Percentiles rank a stretch among this genome's conserved stretches.
Conservation (phyloP, 2,113 vertebrate species). For the Ciconia maguari region DNA sequence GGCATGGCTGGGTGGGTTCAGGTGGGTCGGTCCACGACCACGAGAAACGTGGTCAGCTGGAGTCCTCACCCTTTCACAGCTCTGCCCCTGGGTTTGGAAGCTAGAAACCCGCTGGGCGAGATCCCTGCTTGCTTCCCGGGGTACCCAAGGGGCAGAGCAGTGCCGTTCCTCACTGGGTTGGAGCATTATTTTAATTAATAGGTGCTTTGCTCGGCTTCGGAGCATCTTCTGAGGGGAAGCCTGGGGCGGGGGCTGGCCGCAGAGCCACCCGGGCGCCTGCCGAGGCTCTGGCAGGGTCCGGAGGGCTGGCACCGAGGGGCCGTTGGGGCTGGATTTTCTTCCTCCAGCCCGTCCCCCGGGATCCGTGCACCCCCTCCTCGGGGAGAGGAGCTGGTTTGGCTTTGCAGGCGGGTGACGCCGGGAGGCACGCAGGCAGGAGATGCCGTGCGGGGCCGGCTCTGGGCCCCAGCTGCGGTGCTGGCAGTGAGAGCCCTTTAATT, state of each 20-base stretch:
- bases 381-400: background rate
- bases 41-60: background rate
- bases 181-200: background rate
- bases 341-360: background rate
- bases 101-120: background rate
- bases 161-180: rapidly evolving
- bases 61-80: background rate
- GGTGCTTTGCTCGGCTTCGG: background rate
- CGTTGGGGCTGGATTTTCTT: background rate
- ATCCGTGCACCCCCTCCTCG: background rate
- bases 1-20: too few species aligned
- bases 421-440: background rate
- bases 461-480: background rate
- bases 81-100: background rate
- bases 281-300: background rate
- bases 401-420: rapidly evolving
- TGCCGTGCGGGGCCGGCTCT: background rate
- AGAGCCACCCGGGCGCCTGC: background rate
- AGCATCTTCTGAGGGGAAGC: background rate
- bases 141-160: background rate
- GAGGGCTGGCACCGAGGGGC: too few species aligned
- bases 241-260: background rate
- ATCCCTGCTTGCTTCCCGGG: background rate
- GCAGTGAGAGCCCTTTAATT: background rate
- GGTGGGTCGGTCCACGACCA: background rate